Conservation (phyloP, 2,797 vertebrate genomes). For the Somateria mollissima region DNA sequence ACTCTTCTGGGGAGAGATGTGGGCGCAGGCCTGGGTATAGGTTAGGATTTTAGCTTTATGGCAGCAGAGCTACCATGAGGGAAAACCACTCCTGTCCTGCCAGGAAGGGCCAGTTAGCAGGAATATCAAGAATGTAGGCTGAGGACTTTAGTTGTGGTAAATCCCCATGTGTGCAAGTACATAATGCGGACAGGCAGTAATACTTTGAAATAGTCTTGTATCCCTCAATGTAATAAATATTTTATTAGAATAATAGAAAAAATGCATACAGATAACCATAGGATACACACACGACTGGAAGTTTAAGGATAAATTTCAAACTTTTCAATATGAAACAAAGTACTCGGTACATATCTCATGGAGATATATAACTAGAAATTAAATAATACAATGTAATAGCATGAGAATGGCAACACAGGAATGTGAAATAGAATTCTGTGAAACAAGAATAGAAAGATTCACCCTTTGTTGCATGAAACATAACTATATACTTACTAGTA, state of each 20-base stretch:
- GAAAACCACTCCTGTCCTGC: not conserved
- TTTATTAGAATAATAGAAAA: constrained; percentile 83
- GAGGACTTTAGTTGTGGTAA: not conserved
- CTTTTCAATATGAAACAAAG: constrained; percentile 99
- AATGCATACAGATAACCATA: constrained; percentile 83
- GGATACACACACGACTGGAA: constrained; percentile 78
- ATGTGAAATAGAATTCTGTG: constrained; percentile 42
- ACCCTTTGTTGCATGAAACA: constrained; percentile 37
- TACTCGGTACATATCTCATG: constrained; percentile 90
- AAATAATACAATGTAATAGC: constrained; percentile 28
- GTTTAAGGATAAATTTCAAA: constrained; percentile 84
- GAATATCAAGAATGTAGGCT: not conserved
- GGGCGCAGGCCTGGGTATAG: not conserved
- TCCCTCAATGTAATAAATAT: constrained; percentile 75
- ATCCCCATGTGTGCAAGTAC: not conserved
- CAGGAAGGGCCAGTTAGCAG: not conserved
- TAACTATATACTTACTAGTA: constrained; percentile 44
- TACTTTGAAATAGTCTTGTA: not conserved
- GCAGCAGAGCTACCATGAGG: not conserved
- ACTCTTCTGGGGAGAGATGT: accelerated
- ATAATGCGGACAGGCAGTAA: accelerated
- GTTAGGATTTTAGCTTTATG: not conserved
- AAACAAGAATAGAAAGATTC: constrained; percentile 60
- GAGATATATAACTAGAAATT: constrained; percentile 84
- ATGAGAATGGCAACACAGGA: constrained; percentile 58